Evolutionary conservation across 2,888 invertebrate species (phyloP).

Genomic region (Ischnus inquisitorius): DNA sequence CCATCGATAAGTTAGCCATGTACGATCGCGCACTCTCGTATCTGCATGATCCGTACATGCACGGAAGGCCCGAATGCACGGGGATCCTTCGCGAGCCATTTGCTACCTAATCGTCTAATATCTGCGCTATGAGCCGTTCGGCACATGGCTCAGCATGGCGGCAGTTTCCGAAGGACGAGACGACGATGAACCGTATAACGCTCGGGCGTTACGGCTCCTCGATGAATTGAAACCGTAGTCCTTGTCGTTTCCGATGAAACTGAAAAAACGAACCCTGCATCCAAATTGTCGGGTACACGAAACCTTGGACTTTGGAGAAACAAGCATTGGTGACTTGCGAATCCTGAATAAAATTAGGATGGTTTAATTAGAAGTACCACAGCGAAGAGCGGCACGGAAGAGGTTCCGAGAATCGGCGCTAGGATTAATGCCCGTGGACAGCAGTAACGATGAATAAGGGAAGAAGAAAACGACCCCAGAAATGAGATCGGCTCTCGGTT

Average conservation of each 20-base stretch:
- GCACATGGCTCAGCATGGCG: slow-evolving; percentile 18
- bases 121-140: slow-evolving; percentile 57
- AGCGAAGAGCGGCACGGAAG: background rate
- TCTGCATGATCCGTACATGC: slow-evolving; percentile 54
- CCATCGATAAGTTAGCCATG: slow-evolving; percentile 56
- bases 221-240: background rate
- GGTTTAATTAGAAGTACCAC: slow-evolving; percentile 56
- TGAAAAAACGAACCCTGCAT: background rate
- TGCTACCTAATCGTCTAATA: slow-evolving; percentile 72
- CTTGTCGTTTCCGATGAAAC: background rate
- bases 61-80: slow-evolving; percentile 19
- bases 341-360: slow-evolving; percentile 58
- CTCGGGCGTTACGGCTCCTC: background rate
- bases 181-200: background rate
- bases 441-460: slow-evolving; percentile 58
- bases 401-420: slow-evolving; percentile 11
- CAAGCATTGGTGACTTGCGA: background rate
- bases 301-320: slow-evolving; percentile 3
- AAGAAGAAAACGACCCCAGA: slow-evolving; percentile 7
- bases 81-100: slow-evolving; percentile 67
- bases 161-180: background rate
- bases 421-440: slow-evolving; percentile 56
- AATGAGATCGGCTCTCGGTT: slow-evolving; percentile 41
- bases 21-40: slow-evolving; percentile 46
- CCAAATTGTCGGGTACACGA: background rate